Conservation (phyloP, 2,888 invertebrate species). For the Drosophila eohydei region DNA sequence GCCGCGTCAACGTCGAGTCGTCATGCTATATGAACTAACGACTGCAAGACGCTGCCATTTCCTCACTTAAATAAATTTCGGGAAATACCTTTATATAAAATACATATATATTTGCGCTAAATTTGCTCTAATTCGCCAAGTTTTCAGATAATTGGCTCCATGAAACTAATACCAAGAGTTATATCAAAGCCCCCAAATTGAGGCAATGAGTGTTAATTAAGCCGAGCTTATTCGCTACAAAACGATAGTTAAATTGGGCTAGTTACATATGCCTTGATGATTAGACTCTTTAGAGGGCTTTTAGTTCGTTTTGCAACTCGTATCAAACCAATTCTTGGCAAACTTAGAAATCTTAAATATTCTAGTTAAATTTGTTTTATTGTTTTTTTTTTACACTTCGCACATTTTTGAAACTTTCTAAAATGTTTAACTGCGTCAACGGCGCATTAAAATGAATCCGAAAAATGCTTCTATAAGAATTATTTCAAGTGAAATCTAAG, state of each 20-base stretch:
- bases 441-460: slow-evolving; percentile 15
- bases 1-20: slow-evolving; percentile 32
- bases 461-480: slow-evolving; percentile 1
- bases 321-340: background rate
- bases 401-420: slow-evolving; percentile 29
- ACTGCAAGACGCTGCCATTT: slow-evolving; percentile 24
- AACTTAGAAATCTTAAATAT: slow-evolving; percentile 2
- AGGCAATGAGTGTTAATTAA: slow-evolving; percentile 29
- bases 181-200: slow-evolving; percentile 16
- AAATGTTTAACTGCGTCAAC: slow-evolving; percentile 20
- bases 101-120: slow-evolving; percentile 46
- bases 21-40: slow-evolving; percentile 50
- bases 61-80: slow-evolving; percentile 44
- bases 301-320: background rate
- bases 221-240: slow-evolving; percentile 19
- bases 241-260: background rate
- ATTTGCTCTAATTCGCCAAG: slow-evolving; percentile 69
- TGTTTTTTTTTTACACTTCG: background rate
- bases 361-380: background rate
- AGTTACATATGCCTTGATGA: background rate
- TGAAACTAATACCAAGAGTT: slow-evolving; percentile 25
- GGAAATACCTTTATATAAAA: slow-evolving; percentile 35
- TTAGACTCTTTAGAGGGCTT: background rate
- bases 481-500: slow-evolving; percentile 3
- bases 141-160: slow-evolving; percentile 66